A percentile compares a stretch with the other conserved stretches of the same genome.
These are phyloP conservation scores for Penaeus indicus DNA, from an alignment of 1,140 invertebrate genomes.

Conservation along the genomic window DNA sequence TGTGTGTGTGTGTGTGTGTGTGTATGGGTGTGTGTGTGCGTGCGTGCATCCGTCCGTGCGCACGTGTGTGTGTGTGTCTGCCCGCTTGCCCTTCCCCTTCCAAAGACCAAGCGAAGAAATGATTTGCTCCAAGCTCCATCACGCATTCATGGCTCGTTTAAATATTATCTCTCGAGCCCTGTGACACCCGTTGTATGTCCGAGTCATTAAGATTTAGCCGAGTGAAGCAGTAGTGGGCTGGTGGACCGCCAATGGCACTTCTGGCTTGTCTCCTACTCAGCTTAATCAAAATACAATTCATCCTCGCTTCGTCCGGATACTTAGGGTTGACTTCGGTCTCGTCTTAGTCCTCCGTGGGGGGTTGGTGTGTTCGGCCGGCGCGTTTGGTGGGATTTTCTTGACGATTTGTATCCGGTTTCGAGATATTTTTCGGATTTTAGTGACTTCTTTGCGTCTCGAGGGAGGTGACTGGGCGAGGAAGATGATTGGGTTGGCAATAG, in stretches of 20 bases:
- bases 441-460: not conserved
- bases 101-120: not conserved
- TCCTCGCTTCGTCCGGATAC: slow-evolving; percentile 31
- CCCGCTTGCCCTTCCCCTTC: not conserved
- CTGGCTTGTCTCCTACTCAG: slow-evolving; percentile 54
- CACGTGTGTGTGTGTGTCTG: slow-evolving; percentile 31
- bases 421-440: not conserved
- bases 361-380: not conserved
- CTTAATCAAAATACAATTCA: slow-evolving; percentile 61
- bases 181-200: too few relatives aligned
- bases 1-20: slow-evolving; percentile 37
- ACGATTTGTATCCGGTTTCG: not conserved
- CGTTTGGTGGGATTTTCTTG: not conserved
- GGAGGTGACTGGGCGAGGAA: not conserved
- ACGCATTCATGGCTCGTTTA: too few relatives aligned
- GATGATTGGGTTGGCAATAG: not conserved
- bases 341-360: slow-evolving; percentile 1
- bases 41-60: not conserved
- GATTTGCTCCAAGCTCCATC: too few relatives aligned
- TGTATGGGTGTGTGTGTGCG: slow-evolving; percentile 33
- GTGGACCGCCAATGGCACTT: not conserved
- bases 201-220: slow-evolving; percentile 51
- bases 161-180: too few relatives aligned
- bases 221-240: slow-evolving; percentile 34
- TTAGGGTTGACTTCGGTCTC: slow-evolving; percentile 11